Evolutionary conservation across 1,140 invertebrate species (phyloP), one percentile per base, ranked within the genome.

Genomic region (Samia ricini): DNA sequence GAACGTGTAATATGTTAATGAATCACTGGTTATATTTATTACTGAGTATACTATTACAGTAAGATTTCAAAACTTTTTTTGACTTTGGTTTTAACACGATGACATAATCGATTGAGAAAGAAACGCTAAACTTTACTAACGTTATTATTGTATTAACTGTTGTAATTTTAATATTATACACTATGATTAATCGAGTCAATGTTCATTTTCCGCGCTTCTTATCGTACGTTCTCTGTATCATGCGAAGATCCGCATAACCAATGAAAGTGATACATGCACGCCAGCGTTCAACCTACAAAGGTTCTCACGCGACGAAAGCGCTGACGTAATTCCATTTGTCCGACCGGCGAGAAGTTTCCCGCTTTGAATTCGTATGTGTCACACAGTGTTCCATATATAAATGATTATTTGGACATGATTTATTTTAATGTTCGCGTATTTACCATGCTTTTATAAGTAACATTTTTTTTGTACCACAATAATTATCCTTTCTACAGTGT

Each of bases 271-370:
- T 69, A 68, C 71, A 61, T 62, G 50, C 26, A 36, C 55, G 49
- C 64, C 22, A 74, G 33, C 33, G 33, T 42, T 42, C 69, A 71
- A 66, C 64, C 61, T 51, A 42, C 67, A 55, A 66, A 60, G 64
- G 71, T 76, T 76, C 74, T 76, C 70, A 76, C 74, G 69, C 66
- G 66, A 69, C 63, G 67, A 75, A 72, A 72, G 72, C 66, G 50
- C 15, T 75, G 70, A 75, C 73, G 70, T 70, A 75, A 75, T 65
- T 54, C 36, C 29, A 57, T 61, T 55, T 56, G 58, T 60, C 57
- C 52, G 49, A 26, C 54, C 36, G 49, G 48, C 24, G 26, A 55
- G 57, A 56, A 56, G 26, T 20, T 57, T 29, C 33, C 26, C 29
- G 56, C 29, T 57, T 57, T 42, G 20, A n/a, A 19, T 12, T 52